Conservation (phyloP, 2,113 vertebrate genomes). For the Dolichotis patagonum region DNA sequence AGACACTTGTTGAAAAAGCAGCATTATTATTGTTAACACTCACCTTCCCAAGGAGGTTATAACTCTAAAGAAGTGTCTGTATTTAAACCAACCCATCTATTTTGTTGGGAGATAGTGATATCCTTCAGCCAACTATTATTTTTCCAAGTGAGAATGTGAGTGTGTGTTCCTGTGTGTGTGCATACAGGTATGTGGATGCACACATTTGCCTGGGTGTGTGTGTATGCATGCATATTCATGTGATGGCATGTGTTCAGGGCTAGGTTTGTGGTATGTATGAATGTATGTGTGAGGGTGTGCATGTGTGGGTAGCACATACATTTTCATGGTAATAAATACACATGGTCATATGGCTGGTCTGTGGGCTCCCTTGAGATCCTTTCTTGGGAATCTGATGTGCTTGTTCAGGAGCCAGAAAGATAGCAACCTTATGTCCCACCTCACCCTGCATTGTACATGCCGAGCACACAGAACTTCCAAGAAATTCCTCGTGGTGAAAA, state of each 20-base stretch:
- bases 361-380: neutral
- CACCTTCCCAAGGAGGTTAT: neutral
- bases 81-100: neutral
- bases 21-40: neutral
- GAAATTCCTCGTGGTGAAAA: neutral
- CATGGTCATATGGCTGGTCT: neutral
- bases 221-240: neutral
- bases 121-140: neutral
- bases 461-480: neutral
- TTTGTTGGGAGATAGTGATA: neutral
- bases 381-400: neutral
- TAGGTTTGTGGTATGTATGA: accelerated
- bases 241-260: neutral
- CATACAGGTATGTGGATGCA: too few species aligned
- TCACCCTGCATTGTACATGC: neutral
- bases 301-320: neutral
- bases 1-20: neutral
- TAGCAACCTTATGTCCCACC: neutral
- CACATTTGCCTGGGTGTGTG: too few species aligned
- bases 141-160: too few species aligned
- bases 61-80: neutral
- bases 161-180: neutral
- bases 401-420: neutral
- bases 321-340: neutral
- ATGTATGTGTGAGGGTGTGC: too few species aligned